Percentiles rank a stretch among this genome's conserved stretches.
Conservation (phyloP, 2,113 vertebrate species). For the Ctenodactylus gundi region DNA sequence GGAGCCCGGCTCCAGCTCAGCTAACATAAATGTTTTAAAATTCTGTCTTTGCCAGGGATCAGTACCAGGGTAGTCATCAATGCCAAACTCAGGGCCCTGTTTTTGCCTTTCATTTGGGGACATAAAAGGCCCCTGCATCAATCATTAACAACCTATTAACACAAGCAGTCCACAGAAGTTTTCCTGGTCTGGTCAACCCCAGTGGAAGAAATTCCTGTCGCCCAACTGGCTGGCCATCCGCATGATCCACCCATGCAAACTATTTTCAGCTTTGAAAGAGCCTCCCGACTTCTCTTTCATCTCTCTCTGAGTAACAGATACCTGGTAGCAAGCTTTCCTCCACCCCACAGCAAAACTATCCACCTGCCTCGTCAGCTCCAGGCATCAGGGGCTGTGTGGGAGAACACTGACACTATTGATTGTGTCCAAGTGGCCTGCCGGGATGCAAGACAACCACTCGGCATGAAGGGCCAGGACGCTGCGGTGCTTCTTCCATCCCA, state of each 20-base stretch:
- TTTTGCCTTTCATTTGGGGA: constrained; percentile 83
- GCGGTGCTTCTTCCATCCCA: not conserved
- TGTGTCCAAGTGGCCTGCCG: not conserved
- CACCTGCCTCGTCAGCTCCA: constrained; percentile 57
- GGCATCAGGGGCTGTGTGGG: not conserved
- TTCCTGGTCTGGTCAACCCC: constrained; percentile 82
- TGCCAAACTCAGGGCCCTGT: constrained; percentile 78
- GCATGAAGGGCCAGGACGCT: not conserved
- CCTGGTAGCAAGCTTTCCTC: constrained; percentile 69
- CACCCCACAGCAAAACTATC: constrained; percentile 66
- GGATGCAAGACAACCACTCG: not conserved
- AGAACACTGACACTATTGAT: constrained; percentile 15
- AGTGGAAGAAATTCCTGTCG: constrained; percentile 84
- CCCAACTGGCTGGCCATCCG: constrained; percentile 82
- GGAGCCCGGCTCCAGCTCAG: constrained; percentile 65
- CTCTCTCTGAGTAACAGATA: constrained; percentile 84
- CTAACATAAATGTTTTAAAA: constrained; percentile 82
- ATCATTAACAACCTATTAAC: constrained; percentile 90
- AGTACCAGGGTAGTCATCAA: constrained; percentile 59
- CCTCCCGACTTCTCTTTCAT: constrained; percentile 85
- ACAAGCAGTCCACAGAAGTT: constrained; percentile 86
- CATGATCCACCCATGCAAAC: not conserved
- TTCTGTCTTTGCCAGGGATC: constrained; percentile 63
- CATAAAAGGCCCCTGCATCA: constrained; percentile 85
- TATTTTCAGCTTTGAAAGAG: constrained; percentile 78